A percentile compares a stretch with the other conserved stretches of the same genome.
Evolutionary conservation across 2,888 invertebrate species (phyloP).

Genomic region (Zhengitettix transpicula): DNA sequence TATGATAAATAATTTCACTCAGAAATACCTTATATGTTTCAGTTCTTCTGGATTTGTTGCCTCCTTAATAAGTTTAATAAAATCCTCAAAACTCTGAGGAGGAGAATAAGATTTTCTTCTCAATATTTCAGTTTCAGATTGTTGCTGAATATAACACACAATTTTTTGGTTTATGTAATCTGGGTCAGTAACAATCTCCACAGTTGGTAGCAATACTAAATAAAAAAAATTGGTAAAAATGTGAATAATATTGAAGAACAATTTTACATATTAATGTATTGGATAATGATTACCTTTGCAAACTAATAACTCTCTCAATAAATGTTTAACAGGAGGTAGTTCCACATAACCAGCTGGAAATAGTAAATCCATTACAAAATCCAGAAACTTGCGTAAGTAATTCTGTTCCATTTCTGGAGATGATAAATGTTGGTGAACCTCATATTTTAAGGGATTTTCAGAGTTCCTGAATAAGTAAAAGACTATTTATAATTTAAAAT

Average conservation of each 20-base stretch:
- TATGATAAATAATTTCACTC: not conserved
- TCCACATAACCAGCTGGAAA: conserved; percentile 67
- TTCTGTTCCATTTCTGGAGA: conserved; percentile 59
- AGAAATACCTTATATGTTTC: conserved; percentile 53
- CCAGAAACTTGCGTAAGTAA: conserved; percentile 65
- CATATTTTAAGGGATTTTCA: not conserved
- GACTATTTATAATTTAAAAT: no score
- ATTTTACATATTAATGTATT: no score
- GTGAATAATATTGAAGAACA: not conserved
- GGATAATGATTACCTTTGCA: conserved; percentile 51
- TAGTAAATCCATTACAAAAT: conserved; percentile 63
- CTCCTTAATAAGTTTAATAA: conserved; percentile 65
- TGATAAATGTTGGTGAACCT: conserved; percentile 58
- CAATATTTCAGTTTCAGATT: conserved; percentile 41
- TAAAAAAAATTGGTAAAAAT: not conserved
- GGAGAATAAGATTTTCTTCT: conserved; percentile 71
- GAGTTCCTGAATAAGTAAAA: no score
- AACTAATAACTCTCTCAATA: conserved; percentile 67
- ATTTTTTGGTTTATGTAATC: conserved; percentile 84
- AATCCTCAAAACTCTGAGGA: conserved; percentile 79
- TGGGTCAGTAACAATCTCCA: conserved; percentile 73
- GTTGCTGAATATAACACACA: conserved; percentile 64
- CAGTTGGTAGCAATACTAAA: conserved; percentile 63
- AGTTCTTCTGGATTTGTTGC: conserved; percentile 68
- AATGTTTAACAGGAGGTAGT: conserved; percentile 52